Conservation (phyloP, 2,888 invertebrate species). For the Leucania comma region DNA sequence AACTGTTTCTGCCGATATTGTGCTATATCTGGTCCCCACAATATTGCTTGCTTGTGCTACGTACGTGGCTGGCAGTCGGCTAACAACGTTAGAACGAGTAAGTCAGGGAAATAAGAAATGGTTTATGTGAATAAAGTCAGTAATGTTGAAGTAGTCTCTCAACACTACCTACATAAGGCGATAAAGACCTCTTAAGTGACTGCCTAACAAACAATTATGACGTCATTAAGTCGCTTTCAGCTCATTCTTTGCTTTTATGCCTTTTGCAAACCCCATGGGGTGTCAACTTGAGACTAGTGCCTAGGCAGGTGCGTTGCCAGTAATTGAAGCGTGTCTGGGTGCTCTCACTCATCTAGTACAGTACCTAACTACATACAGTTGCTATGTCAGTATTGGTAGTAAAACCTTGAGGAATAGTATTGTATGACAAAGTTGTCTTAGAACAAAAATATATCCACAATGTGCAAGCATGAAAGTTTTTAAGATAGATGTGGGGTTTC, state of each 20-base stretch:
- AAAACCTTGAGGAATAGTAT: constrained; percentile 35
- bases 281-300: constrained; percentile 18
- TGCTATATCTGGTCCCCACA: no score
- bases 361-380: neutral
- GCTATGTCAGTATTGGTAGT: neutral
- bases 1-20: no score
- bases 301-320: constrained; percentile 15
- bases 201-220: constrained; percentile 13
- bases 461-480: constrained; percentile 28
- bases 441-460: constrained; percentile 40
- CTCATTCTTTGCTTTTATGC: constrained; percentile 15
- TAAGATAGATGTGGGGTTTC: constrained; percentile 28
- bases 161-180: neutral
- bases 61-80: no score
- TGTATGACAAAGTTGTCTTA: constrained; percentile 42
- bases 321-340: constrained; percentile 24
- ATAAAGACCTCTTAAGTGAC: neutral
- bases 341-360: neutral
- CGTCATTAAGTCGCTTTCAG: constrained; percentile 25
- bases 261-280: constrained; percentile 26
- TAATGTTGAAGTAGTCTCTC: no score
- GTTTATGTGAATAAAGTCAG: no score
- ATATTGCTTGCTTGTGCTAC: no score
- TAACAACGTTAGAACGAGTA: no score
- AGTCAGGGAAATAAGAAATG: no score